A percentile compares a stretch with the other conserved stretches of the same genome.
Conservation (phyloP, 2,797 vertebrate genomes). For the Argentina silus region DNA sequence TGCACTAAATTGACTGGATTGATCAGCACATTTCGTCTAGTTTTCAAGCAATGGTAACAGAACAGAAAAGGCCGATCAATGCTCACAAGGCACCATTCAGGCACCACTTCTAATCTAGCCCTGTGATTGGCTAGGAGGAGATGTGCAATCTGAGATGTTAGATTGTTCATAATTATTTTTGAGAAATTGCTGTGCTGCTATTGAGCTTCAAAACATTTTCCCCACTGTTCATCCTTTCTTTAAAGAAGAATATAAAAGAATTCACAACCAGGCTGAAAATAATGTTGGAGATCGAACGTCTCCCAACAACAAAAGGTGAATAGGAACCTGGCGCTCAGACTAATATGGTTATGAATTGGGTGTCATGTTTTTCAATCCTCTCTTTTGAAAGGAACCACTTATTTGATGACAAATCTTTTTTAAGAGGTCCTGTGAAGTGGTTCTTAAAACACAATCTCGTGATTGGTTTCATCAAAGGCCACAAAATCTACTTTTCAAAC, state of each 20-base stretch:
- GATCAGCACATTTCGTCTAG: constrained; percentile 78
- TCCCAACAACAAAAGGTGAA: constrained; percentile 75
- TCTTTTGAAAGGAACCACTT: constrained; percentile 63
- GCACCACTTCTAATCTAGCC: constrained; percentile 65
- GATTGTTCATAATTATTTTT: constrained; percentile 89
- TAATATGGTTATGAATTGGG: constrained; percentile 75
- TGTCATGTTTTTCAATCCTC: constrained; percentile 45
- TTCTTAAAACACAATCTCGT: constrained; percentile 34
- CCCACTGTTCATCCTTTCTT: constrained; percentile 82
- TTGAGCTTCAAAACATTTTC: constrained; percentile 81
- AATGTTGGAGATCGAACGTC: constrained; percentile 82
- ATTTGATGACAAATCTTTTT: constrained; percentile 51
- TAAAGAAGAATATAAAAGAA: constrained; percentile 80
- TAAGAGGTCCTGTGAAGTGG: constrained; percentile 39
- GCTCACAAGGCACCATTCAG: constrained; percentile 64
- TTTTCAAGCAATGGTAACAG: constrained; percentile 70
- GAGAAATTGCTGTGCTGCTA: constrained; percentile 85
- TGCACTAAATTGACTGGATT: constrained; percentile 81
- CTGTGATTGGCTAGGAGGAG: constrained; percentile 65
- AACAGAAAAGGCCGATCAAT: constrained; percentile 74
- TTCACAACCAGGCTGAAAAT: constrained; percentile 78
- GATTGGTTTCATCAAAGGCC: constrained; percentile 47
- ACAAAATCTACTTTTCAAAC: constrained; percentile 54
- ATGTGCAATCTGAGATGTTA: constrained; percentile 71
- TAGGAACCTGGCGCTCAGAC: constrained; percentile 70